phyloP scores from a whole-genome alignment of 2,888 invertebrate genomes.

The Bugulina stolonifera region DNA sequence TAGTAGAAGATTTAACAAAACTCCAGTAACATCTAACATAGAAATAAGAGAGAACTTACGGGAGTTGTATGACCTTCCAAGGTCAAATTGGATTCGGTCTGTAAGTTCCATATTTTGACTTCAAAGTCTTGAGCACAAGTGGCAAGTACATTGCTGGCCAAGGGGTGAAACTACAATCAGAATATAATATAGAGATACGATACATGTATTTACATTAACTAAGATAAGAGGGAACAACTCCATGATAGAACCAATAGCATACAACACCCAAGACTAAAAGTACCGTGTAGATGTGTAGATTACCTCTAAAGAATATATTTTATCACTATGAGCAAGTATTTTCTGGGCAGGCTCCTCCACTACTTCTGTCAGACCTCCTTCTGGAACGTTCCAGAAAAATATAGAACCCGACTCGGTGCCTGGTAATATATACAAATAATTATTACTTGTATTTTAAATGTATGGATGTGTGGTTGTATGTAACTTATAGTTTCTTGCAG shows the following conservation, averaged over 20 bases:
- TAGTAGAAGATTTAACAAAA: no score
- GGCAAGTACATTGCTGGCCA: conserved; percentile 76
- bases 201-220: no score
- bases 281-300: no score
- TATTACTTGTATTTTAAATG: no score
- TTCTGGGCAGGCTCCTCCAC: conserved; percentile 37
- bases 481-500: no score
- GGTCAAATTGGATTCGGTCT: conserved; percentile 59
- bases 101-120: conserved; percentile 75
- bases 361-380: conserved; percentile 60
- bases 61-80: conserved; percentile 76
- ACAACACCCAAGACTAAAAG: no score
- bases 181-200: not conserved
- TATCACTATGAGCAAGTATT: conserved; percentile 71
- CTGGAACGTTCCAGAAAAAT: conserved; percentile 72
- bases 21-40: no score
- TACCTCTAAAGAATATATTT: conserved; percentile 79
- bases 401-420: conserved; percentile 84
- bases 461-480: no score
- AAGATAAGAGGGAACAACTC: no score
- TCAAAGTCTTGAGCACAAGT: conserved; percentile 86
- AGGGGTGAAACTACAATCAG: conserved; percentile 67
- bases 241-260: no score
- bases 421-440: no score
- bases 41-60: no score